Evolutionary conservation across 2,797 vertebrate genomes (phyloP), one percentile per base, ranked within the genome.

Genomic region (Naso thynnoides): DNA sequence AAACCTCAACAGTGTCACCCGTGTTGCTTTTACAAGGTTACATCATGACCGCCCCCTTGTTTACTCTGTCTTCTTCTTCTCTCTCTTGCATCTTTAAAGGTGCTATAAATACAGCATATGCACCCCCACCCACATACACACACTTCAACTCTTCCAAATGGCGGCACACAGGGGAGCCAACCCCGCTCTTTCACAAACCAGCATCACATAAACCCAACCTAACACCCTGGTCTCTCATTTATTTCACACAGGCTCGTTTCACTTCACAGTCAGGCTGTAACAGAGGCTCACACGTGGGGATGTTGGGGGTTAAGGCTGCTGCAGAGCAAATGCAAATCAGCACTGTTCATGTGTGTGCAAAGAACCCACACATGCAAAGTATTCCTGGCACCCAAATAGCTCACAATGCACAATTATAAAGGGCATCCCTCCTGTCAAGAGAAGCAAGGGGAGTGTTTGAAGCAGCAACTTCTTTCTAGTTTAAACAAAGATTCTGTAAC

Each of bases 91-190:
- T 87, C 73, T 82, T 82, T 81, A 64, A 80, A 79, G 56, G 64
- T 63, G 75, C 77, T 87, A 89, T 79, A 90, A 87, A 90, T 88
- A 85, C 78, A 71, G 18, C 78, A 78, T 73, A 86, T 81, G 74
- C 47, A 39, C 23, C 26, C 42, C 19, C n/a, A 2, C 50, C 27
- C 70, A 58, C 58, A 21, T 3, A 31, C 33, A 72, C 72, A 78
- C 70, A 47, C 62, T 55, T 70, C 48, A 57, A 47, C 45, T 82
- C 61, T 26, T 59, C 39, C 65, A 36, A 66, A 21, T 76, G 68
- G 54, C 66, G 60, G 41, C 50, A 67, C 75, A 83, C 72, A 63
- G 31, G 57, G 72, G 78, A 74, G 56, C 52, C 31, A 71, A 66
- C 1, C 39, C 21, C 47, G 2, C 15, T n/a, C 26, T 21, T 8